Conservation (phyloP, 2,113 vertebrate genomes). For the Eira barbara region DNA sequence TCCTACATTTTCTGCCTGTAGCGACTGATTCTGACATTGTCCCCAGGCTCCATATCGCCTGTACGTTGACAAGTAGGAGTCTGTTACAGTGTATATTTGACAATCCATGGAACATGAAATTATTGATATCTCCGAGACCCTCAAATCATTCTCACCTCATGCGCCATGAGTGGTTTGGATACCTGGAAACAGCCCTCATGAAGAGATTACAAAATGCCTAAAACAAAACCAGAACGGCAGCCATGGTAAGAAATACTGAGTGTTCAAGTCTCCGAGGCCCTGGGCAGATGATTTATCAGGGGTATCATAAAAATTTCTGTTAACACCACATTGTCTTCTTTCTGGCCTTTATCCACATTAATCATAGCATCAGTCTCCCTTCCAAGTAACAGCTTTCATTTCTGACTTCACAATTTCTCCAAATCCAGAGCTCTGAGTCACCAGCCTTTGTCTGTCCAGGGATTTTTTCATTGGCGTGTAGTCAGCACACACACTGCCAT, state of each 20-base stretch:
- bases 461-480: not conserved
- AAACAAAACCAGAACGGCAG: slow-evolving; percentile 59
- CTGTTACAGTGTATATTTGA: not conserved
- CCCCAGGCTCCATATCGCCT: slow-evolving; percentile 39
- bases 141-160: slow-evolving; percentile 57
- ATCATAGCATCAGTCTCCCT: not conserved
- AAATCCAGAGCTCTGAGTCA: not conserved
- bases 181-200: slow-evolving; percentile 63
- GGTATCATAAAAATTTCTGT: not conserved
- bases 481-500: not conserved
- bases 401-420: slow-evolving; percentile 3
- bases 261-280: slow-evolving; percentile 58
- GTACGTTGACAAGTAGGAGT: not conserved
- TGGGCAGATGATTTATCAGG: slow-evolving; percentile 57
- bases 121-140: slow-evolving; percentile 64
- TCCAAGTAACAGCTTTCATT: not conserved
- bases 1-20: not conserved
- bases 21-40: not conserved
- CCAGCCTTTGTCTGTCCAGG: not conserved
- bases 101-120: slow-evolving; percentile 56
- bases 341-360: not conserved
- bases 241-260: slow-evolving; percentile 60
- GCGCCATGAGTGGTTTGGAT: slow-evolving; percentile 65
- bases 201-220: slow-evolving; percentile 46
- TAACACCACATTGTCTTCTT: not conserved